Percentiles rank a stretch among this genome's conserved stretches.
These are phyloP conservation scores for Creontiades dilutus DNA, from an alignment of 2,888 invertebrate species.

Conservation along the genomic window DNA sequence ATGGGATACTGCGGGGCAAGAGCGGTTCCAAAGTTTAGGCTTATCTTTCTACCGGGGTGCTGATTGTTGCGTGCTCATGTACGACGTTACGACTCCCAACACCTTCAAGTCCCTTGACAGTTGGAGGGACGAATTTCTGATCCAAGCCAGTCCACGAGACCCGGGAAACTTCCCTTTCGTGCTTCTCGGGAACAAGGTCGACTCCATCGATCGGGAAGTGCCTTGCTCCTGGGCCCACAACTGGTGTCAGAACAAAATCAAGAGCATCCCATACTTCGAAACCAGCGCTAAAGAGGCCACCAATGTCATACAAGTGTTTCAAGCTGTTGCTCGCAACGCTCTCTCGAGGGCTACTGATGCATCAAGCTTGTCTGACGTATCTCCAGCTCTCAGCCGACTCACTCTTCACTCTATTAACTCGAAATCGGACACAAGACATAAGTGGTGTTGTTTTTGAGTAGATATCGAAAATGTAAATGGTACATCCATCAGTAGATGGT, in stretches of 20 bases:
- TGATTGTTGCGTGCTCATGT: conserved; percentile 99
- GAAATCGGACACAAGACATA: not conserved
- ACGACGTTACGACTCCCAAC: conserved; percentile 98
- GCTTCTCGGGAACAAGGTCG: conserved; percentile 98
- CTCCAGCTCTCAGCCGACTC: conserved; percentile 96
- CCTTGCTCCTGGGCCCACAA: conserved; percentile 95
- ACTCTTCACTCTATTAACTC: conserved; percentile 76
- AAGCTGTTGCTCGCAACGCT: conserved; percentile 98
- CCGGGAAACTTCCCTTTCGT: conserved; percentile 99
- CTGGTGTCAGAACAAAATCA: conserved; percentile 97
- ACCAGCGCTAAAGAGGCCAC: conserved; percentile 99
- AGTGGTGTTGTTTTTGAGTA: not conserved
- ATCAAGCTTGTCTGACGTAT: conserved; percentile 94
- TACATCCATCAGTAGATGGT: no score
- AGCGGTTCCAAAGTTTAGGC: conserved; percentile 98
- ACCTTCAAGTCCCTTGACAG: conserved; percentile 99
- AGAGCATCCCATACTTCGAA: conserved; percentile 99
- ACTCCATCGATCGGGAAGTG: conserved; percentile 93
- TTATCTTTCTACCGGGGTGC: conserved; percentile 99
- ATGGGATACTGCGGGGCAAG: conserved; percentile 99
- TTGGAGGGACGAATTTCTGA: conserved; percentile 99
- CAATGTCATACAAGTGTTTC: conserved; percentile 99
- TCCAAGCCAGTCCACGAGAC: conserved; percentile 96
- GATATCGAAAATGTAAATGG: not conserved
- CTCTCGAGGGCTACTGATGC: conserved; percentile 91